Evolutionary conservation across 2,113 vertebrate species (phyloP).

Genomic region (Indri indri): DNA sequence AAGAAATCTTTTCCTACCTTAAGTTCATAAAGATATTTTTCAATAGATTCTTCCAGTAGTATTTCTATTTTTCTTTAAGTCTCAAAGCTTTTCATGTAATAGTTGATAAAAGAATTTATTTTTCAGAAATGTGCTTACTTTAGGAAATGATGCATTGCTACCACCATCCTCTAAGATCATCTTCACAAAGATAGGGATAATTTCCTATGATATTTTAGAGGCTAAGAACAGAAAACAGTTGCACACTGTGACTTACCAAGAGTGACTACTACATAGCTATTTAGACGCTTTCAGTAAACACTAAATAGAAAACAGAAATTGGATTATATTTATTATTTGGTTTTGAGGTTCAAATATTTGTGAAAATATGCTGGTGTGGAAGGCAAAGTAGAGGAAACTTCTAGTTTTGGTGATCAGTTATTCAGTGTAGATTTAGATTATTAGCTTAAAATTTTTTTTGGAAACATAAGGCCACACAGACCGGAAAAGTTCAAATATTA

Average conservation of each 20-base stretch:
- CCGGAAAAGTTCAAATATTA: not conserved
- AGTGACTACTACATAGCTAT: not conserved
- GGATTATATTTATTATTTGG: not conserved
- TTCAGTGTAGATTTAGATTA: not conserved
- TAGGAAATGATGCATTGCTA: not conserved
- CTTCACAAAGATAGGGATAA: not conserved
- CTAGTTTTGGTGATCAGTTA: not conserved
- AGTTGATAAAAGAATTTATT: not conserved
- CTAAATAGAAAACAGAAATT: not conserved
- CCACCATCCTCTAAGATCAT: not conserved
- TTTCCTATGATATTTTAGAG: not conserved
- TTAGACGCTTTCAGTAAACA: not conserved
- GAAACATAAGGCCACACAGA: not conserved
- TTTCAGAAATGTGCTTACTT: not conserved
- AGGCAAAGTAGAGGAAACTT: not conserved
- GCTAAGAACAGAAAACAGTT: not conserved
- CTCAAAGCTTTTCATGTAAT: not conserved
- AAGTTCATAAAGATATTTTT: not conserved
- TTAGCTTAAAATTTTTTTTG: slow-evolving; percentile 7
- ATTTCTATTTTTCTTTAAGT: not conserved
- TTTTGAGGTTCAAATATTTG: slow-evolving; percentile 22
- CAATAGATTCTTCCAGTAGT: not conserved
- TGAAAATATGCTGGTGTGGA: not conserved
- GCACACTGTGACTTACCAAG: not conserved
- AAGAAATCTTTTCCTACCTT: not conserved